These are phyloP conservation scores for Drosophila triauraria DNA, from an alignment of 1,140 invertebrate genomes.

Conservation along the genomic window DNA sequence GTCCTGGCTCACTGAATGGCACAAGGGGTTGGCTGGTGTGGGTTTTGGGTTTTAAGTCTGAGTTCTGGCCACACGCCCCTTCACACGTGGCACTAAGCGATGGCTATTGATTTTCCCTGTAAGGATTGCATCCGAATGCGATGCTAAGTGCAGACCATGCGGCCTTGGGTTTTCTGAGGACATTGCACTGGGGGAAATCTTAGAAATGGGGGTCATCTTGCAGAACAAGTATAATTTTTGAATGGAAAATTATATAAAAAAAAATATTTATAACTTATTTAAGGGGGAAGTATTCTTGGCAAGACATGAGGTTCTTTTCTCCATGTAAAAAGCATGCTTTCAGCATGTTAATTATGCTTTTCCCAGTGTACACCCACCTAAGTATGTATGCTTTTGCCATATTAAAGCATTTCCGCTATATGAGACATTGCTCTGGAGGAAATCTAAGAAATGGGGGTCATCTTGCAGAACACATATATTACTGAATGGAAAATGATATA, in stretches of 20 bases:
- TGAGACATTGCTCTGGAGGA: slow-evolving; percentile 25
- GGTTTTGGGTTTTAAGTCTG: not conserved
- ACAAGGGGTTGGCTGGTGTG: slow-evolving; percentile 3
- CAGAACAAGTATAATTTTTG: too few relatives aligned
- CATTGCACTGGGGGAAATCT: slow-evolving; percentile 26
- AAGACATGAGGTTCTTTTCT: not conserved
- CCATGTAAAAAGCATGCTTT: too few relatives aligned
- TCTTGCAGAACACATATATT: too few relatives aligned
- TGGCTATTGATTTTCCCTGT: slow-evolving; percentile 65
- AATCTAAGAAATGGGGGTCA: not conserved
- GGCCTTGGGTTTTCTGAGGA: slow-evolving; percentile 39
- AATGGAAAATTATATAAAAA: too few relatives aligned
- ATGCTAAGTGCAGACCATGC: slow-evolving; percentile 23
- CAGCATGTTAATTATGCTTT: not conserved
- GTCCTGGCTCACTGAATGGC: slow-evolving; percentile 35
- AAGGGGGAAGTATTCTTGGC: too few relatives aligned
- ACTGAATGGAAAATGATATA: too few relatives aligned
- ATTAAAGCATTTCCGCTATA: slow-evolving; percentile 12
- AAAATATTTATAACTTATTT: not conserved
- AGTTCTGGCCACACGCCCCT: slow-evolving; percentile 15
- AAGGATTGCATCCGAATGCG: slow-evolving; percentile 48
- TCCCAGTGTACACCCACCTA: not conserved
- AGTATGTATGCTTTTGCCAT: not conserved
- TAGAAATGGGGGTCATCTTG: not conserved
- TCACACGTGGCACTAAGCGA: slow-evolving; percentile 45